Percentiles rank a stretch among this genome's conserved stretches.
phyloP scores from a whole-genome alignment of 2,888 invertebrate genomes.

The Ditula angustiorana region DNA sequence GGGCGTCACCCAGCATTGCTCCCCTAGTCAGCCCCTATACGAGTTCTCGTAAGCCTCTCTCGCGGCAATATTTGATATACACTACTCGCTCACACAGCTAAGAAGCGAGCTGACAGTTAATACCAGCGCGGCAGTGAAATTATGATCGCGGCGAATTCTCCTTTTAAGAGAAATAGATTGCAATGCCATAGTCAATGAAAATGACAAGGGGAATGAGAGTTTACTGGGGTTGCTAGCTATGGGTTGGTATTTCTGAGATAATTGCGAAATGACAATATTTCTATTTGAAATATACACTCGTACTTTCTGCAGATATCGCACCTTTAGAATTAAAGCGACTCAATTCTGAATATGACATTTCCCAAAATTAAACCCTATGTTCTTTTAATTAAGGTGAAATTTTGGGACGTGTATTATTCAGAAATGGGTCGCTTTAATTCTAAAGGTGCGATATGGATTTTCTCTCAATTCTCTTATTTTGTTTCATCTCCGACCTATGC shows the following conservation, averaged over 20 bases:
- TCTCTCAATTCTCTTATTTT: no score
- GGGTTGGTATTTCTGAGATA: neutral
- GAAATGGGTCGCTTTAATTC: no score
- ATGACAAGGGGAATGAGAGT: constrained; percentile 42
- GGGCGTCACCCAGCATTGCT: constrained; percentile 63
- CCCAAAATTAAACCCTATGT: no score
- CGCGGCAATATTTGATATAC: constrained; percentile 10
- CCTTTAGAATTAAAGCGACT: no score
- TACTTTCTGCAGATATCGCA: no score
- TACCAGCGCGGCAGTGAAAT: constrained; percentile 9
- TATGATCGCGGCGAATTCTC: neutral
- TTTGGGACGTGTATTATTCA: no score
- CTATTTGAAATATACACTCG: neutral
- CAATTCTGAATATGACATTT: no score
- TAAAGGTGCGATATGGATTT: no score
- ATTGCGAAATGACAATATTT: neutral
- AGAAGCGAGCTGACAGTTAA: neutral
- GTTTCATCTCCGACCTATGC: no score
- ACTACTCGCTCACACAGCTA: constrained; percentile 8
- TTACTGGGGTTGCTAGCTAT: constrained; percentile 42
- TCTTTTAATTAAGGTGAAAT: no score
- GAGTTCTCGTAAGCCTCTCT: constrained; percentile 6
- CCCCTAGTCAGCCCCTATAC: constrained; percentile 51
- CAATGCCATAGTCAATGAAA: constrained; percentile 35
- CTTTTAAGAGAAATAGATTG: constrained; percentile 4